Base-by-base conservation (phyloP, 2,888 invertebrate species). In the Heliothis peltigera region DNA sequence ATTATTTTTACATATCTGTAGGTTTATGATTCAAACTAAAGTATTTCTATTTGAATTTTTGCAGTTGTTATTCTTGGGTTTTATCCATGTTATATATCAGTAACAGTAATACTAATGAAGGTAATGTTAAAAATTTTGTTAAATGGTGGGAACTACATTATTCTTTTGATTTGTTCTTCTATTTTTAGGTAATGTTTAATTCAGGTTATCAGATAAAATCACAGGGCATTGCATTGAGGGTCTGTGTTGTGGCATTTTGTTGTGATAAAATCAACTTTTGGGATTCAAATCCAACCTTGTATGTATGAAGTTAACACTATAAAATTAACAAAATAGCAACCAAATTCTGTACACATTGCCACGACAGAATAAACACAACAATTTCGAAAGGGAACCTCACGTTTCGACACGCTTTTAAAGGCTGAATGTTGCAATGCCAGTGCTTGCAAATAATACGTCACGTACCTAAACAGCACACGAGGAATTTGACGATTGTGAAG, bases 391-490 rank as follows among this genome's bases (percentile, higher is more conserved):
- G 64, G 52, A 82, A 55, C 64, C 66, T 67, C 53, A 18, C 55
- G 70, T 83, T 81, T 70, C 53, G 82, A 80, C 80, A 84, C 77
- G 78, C 78, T 83, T 82, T 74, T 80, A 84, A 18, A 84, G 84
- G 83, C 79, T 81, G 74, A 74, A 79, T 71, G 59, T 59, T 60
- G 70, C 25, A 72, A 74, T 59, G 48, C 57, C 60, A 71, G 70
- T 77, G 63, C 54, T 51, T 52, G 48, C 57, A 58, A 70, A 70
- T 39, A 64, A 64, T 60, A 62, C 51, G 52, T 48, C 43, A 89
- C 90, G 78, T 75, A 97, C 97, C 97, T 87, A 96, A 89, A 85
- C 96, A 95, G 89, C 97, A 97, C 64, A 96, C 89, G 58, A 96
- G 82, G 90, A 97, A 96, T 91, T 96, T 97, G 60, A 96, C 88